Base-by-base conservation (phyloP, 2,797 vertebrate genomes). In the Rhadinocentrus ornatus region DNA sequence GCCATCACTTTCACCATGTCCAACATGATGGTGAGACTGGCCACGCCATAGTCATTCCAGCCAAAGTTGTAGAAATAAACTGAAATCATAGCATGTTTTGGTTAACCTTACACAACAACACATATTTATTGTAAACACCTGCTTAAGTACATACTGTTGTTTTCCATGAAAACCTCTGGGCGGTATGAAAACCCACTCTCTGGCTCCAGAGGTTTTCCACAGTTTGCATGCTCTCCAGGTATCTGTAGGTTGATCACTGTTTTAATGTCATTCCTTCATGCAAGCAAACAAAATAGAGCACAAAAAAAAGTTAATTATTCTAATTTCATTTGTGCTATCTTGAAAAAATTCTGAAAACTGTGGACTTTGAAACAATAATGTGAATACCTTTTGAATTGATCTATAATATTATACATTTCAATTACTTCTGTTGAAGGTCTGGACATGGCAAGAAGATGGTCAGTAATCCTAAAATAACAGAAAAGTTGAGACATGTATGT, bases 31-130 rank as follows among this genome's bases (percentile, higher is more conserved):
- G 94, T 95, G 68, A 98, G 96, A 68, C 94, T 97, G 0, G 96
- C 95, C 78, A 98, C 96, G 16, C 97, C 97, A 7, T 98, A 99
- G 91, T 99, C 98, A 78, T 94, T 96, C 97, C 97, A 99, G 64
- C 96, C 96, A 69, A 97, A 99, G 89, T 99, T 99, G 91, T 99
- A 99, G 93, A 97, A 99, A 91, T 97, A 99, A 91, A 99, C 98
- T 99, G 83, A 84, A 92, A 93, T 8, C 6, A 27, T 8, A 37
- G 56, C 35, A 72, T 11, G 3, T 0, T 62, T 66, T 68, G 37
- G 37, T 84, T 56, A 54, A 4, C 31, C 0, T n/a, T 52, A 26
- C 48, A 6, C 8, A 68, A 44, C 12, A 41, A 6, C 22, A 31
- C 4, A 10, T 0, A 31, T 32, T 7, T 20, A 20, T 20, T 15